These are phyloP conservation scores for Bilobella aurantiaca DNA, from an alignment of 1,140 invertebrate species.

Conservation along the genomic window DNA sequence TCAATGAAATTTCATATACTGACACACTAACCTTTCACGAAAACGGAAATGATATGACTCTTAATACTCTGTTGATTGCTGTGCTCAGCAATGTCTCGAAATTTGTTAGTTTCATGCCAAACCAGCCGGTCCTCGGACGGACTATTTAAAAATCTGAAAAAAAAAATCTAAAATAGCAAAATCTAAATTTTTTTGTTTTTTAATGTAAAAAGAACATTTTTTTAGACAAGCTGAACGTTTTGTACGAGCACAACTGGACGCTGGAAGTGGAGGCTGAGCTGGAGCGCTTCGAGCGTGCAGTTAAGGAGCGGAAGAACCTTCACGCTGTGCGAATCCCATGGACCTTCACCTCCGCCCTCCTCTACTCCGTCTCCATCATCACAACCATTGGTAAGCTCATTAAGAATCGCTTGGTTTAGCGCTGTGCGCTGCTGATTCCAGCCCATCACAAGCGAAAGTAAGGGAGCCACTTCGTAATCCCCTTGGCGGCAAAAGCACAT, in stretches of 20 bases:
- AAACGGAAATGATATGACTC: not conserved
- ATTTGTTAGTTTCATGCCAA: not conserved
- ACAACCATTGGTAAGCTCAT: slow-evolving; percentile 62
- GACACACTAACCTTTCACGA: too few species aligned
- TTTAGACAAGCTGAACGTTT: slow-evolving; percentile 64
- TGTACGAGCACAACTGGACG: slow-evolving; percentile 74
- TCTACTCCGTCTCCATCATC: slow-evolving; percentile 71
- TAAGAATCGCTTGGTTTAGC: not conserved
- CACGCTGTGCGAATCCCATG: slow-evolving; percentile 49
- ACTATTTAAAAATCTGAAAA: not conserved
- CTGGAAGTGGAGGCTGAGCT: slow-evolving; percentile 60
- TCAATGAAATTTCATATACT: too few species aligned
- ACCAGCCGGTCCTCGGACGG: not conserved
- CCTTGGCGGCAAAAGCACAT: not conserved
- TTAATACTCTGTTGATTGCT: not conserved
- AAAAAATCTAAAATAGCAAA: not conserved
- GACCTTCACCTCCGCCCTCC: slow-evolving; percentile 64
- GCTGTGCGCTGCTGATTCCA: too few species aligned
- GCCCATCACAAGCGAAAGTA: too few species aligned
- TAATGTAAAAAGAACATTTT: too few species aligned
- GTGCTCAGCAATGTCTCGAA: not conserved
- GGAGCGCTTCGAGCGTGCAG: slow-evolving; percentile 47
- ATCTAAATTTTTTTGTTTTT: not conserved
- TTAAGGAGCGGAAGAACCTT: slow-evolving; percentile 44
- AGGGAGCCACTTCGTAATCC: not conserved